These are phyloP conservation scores for Penaeus chinensis DNA, from an alignment of 1,140 invertebrate species.

Conservation along the genomic window DNA sequence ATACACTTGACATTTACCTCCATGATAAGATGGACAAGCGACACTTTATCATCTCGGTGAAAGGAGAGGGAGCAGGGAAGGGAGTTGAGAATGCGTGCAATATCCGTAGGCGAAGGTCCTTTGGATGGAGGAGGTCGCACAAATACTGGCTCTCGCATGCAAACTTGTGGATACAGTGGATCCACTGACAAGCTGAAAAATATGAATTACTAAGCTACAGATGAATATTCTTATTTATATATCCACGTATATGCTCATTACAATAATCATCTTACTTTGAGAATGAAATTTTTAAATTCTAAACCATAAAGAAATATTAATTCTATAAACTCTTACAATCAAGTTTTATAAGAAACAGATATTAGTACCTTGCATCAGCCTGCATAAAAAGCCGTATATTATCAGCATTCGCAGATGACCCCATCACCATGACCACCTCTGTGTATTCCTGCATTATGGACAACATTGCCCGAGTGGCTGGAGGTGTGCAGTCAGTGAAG, in stretches of 20 bases:
- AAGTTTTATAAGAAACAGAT: not conserved
- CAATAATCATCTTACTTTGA: no score
- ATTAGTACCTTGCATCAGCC: conserved; percentile 80
- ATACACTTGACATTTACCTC: conserved; percentile 70
- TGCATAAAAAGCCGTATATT: conserved; percentile 94
- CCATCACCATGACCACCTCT: conserved; percentile 73
- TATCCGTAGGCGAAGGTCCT: conserved; percentile 81
- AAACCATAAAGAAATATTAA: no score
- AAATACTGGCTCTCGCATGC: conserved; percentile 68
- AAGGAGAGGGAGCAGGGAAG: conserved; percentile 88
- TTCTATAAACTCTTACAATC: not conserved
- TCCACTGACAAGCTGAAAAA: conserved; percentile 86
- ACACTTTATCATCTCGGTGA: conserved; percentile 81
- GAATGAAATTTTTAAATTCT: no score
- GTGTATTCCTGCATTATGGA: conserved; percentile 75
- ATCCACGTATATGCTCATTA: no score
- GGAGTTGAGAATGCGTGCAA: conserved; percentile 86
- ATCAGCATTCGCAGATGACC: conserved; percentile 77
- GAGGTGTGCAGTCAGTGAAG: conserved; percentile 95
- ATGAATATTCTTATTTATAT: no score
- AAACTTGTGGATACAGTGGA: conserved; percentile 91
- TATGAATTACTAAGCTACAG: conserved; percentile 62
- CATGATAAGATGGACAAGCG: conserved; percentile 86
- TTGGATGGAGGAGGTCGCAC: conserved; percentile 67
- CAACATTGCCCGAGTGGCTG: conserved; percentile 74